Evolutionary conservation across 2,113 vertebrate species (phyloP), one percentile per base, ranked within the genome.

Genomic region (Rhinolophus sinicus): DNA sequence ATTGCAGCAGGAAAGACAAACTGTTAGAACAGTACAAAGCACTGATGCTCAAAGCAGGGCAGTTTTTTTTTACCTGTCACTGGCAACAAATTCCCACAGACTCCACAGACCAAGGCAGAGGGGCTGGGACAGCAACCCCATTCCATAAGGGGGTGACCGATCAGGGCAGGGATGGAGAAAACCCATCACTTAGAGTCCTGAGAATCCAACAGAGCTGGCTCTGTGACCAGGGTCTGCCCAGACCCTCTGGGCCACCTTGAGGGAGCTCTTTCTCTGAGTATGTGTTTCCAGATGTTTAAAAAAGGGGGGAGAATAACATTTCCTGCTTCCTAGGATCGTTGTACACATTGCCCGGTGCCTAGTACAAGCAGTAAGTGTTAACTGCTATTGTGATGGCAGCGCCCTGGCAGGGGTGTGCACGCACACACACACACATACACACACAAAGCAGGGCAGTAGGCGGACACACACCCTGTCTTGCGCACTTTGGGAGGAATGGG

Each of bases 1-100:
- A 89, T 28, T 35, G 82, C 58, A 70, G 70, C 69, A 90, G 64
- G 13, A 78, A 69, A 93, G 82, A 92, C 87, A 64, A n/a, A 83
- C 93, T 40, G 93, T 85, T 77, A 62, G 69, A 58, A 13, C 69
- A 65, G 44, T 47, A 28, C 0, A 1, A 24, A 21, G 77, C n/a
- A 16, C 21, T 15, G 30, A 5, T 9, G 84, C 90, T 93, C 13
- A 5, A 28, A 73, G 67, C 86, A 83, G 64, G 67, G 54, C 58
- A 26, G 35, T 38, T 44, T 80, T 69, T 75, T 40, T 67, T 15
- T 70, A 86, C 93, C 77, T 73, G 94, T 81, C 85, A 75, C 78
- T 13, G 38, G 33, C 40, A 33, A 58, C 78, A 86, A 26, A 54
- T 73, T 92, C 58, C 62, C 60, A 52, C 0, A 0, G 67, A 76